These are phyloP conservation scores for Leptocoma aspasia DNA, from an alignment of 2,113 vertebrate genomes.

Conservation along the genomic window DNA sequence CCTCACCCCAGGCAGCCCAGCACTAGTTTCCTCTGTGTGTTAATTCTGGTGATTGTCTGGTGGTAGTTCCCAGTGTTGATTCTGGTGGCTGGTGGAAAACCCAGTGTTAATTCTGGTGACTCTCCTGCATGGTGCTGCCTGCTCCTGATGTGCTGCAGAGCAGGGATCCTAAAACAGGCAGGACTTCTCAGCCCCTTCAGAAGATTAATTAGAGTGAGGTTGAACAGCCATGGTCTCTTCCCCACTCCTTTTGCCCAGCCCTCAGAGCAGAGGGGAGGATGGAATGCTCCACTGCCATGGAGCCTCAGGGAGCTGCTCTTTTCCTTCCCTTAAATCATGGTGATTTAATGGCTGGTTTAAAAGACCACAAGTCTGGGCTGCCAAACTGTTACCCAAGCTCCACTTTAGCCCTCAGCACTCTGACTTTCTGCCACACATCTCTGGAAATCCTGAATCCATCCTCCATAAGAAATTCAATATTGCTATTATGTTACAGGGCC, in stretches of 20 bases:
- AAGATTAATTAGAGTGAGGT: neutral
- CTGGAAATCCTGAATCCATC: neutral
- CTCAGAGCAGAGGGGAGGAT: neutral
- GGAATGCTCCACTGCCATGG: neutral
- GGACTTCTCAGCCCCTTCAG: neutral
- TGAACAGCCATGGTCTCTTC: neutral
- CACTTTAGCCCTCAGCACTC: neutral
- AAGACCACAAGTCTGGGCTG: neutral
- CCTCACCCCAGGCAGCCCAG: neutral
- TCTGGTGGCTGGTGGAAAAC: neutral
- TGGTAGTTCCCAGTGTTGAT: neutral
- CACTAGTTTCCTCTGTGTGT: fast-evolving
- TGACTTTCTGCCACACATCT: neutral
- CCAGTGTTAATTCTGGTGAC: too few species aligned
- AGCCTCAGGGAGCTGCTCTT: neutral
- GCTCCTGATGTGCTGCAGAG: neutral
- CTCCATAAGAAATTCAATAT: constrained; percentile 1
- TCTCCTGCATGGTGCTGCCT: neutral
- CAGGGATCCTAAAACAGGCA: neutral
- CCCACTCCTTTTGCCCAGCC: neutral
- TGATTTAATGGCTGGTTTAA: neutral
- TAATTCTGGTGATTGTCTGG: neutral
- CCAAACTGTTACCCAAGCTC: neutral
- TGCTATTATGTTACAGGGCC: neutral
- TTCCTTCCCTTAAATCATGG: neutral